phyloP scores from a whole-genome alignment of 2,888 invertebrate species.

The Tachina grossa region DNA sequence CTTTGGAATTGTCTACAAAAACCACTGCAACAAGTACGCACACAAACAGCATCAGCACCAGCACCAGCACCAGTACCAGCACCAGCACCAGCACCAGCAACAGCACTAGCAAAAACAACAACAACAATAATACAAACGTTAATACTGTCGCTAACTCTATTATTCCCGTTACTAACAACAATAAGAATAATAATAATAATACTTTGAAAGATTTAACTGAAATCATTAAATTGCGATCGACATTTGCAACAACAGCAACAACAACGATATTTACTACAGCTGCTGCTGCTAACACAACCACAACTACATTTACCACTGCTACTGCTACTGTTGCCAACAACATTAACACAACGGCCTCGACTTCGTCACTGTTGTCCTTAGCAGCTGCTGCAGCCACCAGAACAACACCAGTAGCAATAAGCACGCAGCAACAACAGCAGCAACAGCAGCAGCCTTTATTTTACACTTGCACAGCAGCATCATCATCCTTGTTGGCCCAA shows the following conservation, averaged over 20 bases:
- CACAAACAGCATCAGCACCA: not conserved
- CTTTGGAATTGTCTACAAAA: conserved; percentile 55
- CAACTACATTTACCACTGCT: conserved; percentile 1
- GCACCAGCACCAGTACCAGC: not conserved
- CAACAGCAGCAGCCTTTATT: conserved; percentile 74
- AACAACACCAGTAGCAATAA: conserved; percentile 55
- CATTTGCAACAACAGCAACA: conserved; percentile 25
- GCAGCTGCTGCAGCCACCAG: conserved; percentile 52
- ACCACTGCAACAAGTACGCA: conserved; percentile 39
- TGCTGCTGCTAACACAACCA: not conserved
- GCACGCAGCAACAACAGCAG: conserved; percentile 70
- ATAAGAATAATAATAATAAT: conserved; percentile 13
- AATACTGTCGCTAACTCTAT: conserved; percentile 19
- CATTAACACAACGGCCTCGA: conserved; percentile 63
- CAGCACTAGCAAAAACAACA: conserved; percentile 50
- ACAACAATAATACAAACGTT: conserved; percentile 42
- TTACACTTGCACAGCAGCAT: conserved; percentile 77
- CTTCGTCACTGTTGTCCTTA: conserved; percentile 54
- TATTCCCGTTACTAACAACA: conserved; percentile 2
- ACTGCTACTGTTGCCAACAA: conserved; percentile 29
- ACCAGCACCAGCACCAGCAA: not conserved
- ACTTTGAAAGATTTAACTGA: conserved; percentile 46
- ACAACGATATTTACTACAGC: conserved; percentile 5
- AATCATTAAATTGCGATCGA: conserved; percentile 37
- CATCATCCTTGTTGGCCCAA: conserved; percentile 79